Percentiles rank a stretch among this genome's conserved stretches.
Conservation (phyloP, 2,888 invertebrate species). For the Bhutanitis thaidina region DNA sequence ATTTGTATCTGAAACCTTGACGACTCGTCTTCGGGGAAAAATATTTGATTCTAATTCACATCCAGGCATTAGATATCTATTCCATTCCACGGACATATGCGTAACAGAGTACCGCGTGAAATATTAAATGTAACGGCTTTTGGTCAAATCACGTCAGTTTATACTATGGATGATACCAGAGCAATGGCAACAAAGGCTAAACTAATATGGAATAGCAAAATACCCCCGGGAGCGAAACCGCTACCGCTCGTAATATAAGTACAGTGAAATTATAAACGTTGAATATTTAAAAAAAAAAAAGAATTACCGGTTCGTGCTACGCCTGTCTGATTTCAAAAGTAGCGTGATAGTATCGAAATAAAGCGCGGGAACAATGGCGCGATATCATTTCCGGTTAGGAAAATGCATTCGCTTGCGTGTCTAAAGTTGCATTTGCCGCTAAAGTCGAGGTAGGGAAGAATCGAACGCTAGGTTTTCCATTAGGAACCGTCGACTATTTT, state of each 20-base stretch:
- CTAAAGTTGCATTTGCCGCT: conserved; percentile 2
- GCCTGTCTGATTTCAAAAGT: conserved; percentile 1
- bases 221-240: too few species aligned
- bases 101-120: too few species aligned
- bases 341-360: conserved; percentile 13
- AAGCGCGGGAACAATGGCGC: conserved; percentile 13
- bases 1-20: too few species aligned
- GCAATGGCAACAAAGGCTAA: background rate
- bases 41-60: too few species aligned
- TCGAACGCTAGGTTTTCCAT: conserved; percentile 10
- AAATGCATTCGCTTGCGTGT: conserved; percentile 8
- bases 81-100: too few species aligned
- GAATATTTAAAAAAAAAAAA: background rate
- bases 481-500: too few species aligned
- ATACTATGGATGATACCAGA: background rate
- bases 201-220: too few species aligned
- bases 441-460: conserved; percentile 1
- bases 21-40: too few species aligned
- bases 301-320: background rate
- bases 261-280: background rate
- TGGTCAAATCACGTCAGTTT: background rate
- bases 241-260: background rate
- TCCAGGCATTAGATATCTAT: too few species aligned
- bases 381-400: conserved; percentile 13
- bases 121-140: too few species aligned